Evolutionary conservation across 2,888 invertebrate genomes (phyloP).

Genomic region (Torymus aiolomorphi): DNA sequence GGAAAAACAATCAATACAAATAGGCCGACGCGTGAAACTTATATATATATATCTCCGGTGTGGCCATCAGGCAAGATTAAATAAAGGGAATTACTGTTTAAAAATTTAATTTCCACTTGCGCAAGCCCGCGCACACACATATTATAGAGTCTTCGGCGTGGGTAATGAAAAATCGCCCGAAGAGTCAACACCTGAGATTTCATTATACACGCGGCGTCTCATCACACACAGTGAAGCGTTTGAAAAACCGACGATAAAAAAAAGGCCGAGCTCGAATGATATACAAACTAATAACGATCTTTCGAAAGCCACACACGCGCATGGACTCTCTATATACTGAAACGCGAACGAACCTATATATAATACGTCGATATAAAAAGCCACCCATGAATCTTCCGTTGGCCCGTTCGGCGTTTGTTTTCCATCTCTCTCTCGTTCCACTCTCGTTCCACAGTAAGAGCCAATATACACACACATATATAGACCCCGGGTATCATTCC

Average conservation of each 20-base stretch:
- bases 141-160: too few species aligned
- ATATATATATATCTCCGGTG: constrained; percentile 16
- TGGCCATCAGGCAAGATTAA: constrained; percentile 36
- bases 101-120: constrained; percentile 42
- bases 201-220: constrained; percentile 27
- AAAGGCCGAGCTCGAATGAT: constrained; percentile 15
- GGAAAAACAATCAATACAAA: constrained; percentile 22
- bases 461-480: constrained; percentile 7
- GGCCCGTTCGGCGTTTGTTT: constrained; percentile 16
- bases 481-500: not conserved
- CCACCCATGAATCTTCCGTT: constrained; percentile 35
- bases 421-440: not conserved
- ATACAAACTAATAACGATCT: constrained; percentile 42
- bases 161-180: constrained; percentile 43
- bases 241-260: constrained; percentile 15
- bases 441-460: constrained; percentile 2
- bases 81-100: constrained; percentile 41
- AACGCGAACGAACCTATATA: not conserved
- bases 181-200: constrained; percentile 48
- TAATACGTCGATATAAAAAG: constrained; percentile 13
- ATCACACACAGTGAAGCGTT: not conserved
- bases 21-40: constrained; percentile 9
- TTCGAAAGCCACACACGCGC: constrained; percentile 37
- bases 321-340: not conserved
- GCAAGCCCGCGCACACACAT: not conserved